Percentiles rank a stretch among this genome's conserved stretches.
Evolutionary conservation across 2,113 vertebrate genomes (phyloP).

Genomic region (Larimichthys polyactis): DNA sequence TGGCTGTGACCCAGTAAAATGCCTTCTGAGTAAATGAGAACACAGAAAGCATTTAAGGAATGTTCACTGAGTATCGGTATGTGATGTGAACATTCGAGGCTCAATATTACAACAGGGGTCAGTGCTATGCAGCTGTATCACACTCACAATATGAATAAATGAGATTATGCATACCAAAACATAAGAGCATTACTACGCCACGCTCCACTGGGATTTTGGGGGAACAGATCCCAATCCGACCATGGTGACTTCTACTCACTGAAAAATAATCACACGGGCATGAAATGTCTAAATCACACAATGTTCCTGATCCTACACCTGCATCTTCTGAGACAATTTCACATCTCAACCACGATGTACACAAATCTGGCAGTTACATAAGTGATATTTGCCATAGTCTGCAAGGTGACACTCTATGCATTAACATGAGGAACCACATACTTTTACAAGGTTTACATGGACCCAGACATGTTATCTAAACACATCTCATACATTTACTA

Average conservation of each 20-base stretch:
- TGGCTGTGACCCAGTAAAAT: slow-evolving; percentile 26
- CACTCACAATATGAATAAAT: slow-evolving; percentile 25
- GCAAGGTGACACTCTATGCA: background rate
- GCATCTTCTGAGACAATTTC: background rate
- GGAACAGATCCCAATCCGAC: slow-evolving; percentile 36
- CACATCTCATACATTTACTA: too few species aligned
- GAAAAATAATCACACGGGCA: slow-evolving; percentile 20
- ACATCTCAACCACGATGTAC: slow-evolving; percentile 1
- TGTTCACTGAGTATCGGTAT: slow-evolving; percentile 35
- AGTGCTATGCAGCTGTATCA: slow-evolving; percentile 3
- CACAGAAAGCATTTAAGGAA: slow-evolving; percentile 40
- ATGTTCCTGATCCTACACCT: slow-evolving; percentile 33
- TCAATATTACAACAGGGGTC: slow-evolving; percentile 27
- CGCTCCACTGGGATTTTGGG: slow-evolving; percentile 30
- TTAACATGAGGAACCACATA: slow-evolving; percentile 2
- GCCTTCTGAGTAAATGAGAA: slow-evolving; percentile 8
- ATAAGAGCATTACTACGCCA: slow-evolving; percentile 35
- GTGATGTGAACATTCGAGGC: slow-evolving; percentile 6
- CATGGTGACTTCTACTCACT: slow-evolving; percentile 2
- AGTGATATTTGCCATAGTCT: slow-evolving; percentile 9
- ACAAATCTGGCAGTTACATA: slow-evolving; percentile 29
- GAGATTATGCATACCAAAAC: slow-evolving; percentile 19
- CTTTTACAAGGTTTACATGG: slow-evolving; percentile 4
- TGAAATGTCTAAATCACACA: slow-evolving; percentile 42
- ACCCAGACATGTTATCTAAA: background rate